Base-by-base conservation (phyloP, 92 coral and sea anemone genomes). In the Bergia puertoricense region DNA sequence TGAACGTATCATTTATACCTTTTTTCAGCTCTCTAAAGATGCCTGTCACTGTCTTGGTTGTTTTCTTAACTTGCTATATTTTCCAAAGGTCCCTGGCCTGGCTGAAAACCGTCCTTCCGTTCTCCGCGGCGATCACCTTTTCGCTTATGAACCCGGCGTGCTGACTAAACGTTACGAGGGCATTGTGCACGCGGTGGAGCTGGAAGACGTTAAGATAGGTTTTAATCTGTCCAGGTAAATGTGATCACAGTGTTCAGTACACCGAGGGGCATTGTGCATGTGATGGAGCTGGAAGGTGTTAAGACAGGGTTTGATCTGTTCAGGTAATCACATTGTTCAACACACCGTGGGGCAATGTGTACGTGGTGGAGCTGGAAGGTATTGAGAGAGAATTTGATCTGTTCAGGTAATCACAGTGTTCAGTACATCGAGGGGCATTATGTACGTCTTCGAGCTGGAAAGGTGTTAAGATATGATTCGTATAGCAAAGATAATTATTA, bases 101-200 rank as follows among this genome's bases (percentile, higher is more conserved):
- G 96, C 96, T 8, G 96, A 94, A 81, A 94, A 94, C 87, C 93
- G 96, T 42, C 96, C 96, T 13, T 94, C 96, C 2, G 93, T 94
- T 76, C 90, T 92, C 1, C 95, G 96, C 36, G 96, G 96, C 3
- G 96, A 94, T 88, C 91, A 90, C 44, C 79, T 94, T 40, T 92
- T 73, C 44, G 96, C 95, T 11, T 94, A 92, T 79, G 96, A 94
- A 74, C 81, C 89, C 4, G 94, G 93, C n/a, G 15, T 74, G n/a
- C 88, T 87, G 38, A 73, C 40, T 2, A 88, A 71, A 8, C 94
- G 96, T 2, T 94, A 80, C 77, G 96, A 94, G 71, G 96, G 96
- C 56, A 89, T 92, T 66, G 96, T 94, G n/a, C 96, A 94, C 86
- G 89, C 76, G 51, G 96, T 94, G 41, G 93, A 92, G 73, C 10